Base-by-base conservation (phyloP, 2,888 invertebrate genomes). In the Eudasyphora cyanicolor region DNA sequence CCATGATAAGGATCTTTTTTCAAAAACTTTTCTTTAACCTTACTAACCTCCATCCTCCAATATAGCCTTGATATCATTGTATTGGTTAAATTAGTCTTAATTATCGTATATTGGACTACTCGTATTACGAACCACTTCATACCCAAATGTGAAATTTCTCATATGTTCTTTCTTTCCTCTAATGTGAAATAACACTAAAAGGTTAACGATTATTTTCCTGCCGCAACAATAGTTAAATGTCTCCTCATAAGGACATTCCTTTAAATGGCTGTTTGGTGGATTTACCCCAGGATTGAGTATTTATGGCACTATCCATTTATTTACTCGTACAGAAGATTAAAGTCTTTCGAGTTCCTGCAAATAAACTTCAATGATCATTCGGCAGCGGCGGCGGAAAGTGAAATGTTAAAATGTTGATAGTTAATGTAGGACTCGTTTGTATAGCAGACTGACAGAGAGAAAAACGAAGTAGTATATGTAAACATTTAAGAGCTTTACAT, bases 241-340 rank as follows among this genome's bases (percentile, higher is more conserved):
- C 14, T 57, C 24, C 57, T 2, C 24, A 24, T 24, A 54, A 21
- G 54, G 21, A 19, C 49, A 2, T 17, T 49, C 17, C 19, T 49
- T 49, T 2, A 49, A 17, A 54, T 71, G 32, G n/a, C 29, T 17
- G 35, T 54, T 17, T n/a, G 19, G 45, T 67, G 69, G 79, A 73
- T 73, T 79, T 67, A n/a, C n/a, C n/a, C n/a, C n/a, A 27, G 49
- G 67, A 82, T 82, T 79, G 79, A n/a, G n/a, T 24, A 74, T 74
- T 83, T 60, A 54, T 76, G 79, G 74, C 35, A 57, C 77, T 74
- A 73, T 49, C 62, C 69, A 67, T 83, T 62, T 70, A 74, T 74
- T 60, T 77, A 62, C 73, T 21, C n/a, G 12, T 57, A 38, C 57
- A 77, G n/a, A n/a, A n/a, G 77, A 84, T 84, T 80, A 84, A 75